Base-by-base conservation (phyloP, 2,797 vertebrate genomes). In the Ctenochaetus hawaiiensis region DNA sequence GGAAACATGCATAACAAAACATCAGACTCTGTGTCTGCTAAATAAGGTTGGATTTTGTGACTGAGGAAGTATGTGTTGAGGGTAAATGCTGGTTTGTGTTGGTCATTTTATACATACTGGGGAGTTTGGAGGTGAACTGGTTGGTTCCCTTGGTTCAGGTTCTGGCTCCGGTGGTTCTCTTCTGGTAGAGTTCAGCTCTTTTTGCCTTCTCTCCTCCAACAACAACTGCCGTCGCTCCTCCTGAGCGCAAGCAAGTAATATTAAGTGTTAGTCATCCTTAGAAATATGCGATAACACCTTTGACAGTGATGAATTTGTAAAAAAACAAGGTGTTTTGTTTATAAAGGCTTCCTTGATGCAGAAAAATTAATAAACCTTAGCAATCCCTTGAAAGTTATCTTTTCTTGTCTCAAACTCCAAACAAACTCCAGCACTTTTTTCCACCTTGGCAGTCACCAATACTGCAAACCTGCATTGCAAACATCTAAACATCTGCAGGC, bases 161-260 rank as follows among this genome's bases (percentile, higher is more conserved):
- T 78, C 84, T 11, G 67, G 73, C 51, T 83, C 83, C 20, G 67
- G 23, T 18, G 80, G 67, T 54, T 93, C 91, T 58, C 57, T 57
- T 65, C 20, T 83, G 12, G 62, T 22, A 13, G 86, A 84, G 17
- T 83, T 89, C 0, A 71, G 67, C 57, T 92, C 91, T 17, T 34
- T 87, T 65, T 75, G 87, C 44, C 49, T 80, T 73, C 61, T 84
- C 61, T 94, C 90, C 60, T 93, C 91, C 48, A 82, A 58, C 51
- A 86, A 5, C 75, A 87, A 52, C 66, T 0, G 77, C 52, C 70
- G 88, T 22, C 78, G 85, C 67, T 94, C 92, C 74, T 94, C 94
- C 95, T 96, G 81, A 1, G 48, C 43, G 1, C n/a, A 84, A 9
- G 72, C 4, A 72, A 2, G 17, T 1, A 53, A 44, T 13, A 58